Evolutionary conservation across 2,797 vertebrate species (phyloP).

Genomic region (Sciurus carolinensis): DNA sequence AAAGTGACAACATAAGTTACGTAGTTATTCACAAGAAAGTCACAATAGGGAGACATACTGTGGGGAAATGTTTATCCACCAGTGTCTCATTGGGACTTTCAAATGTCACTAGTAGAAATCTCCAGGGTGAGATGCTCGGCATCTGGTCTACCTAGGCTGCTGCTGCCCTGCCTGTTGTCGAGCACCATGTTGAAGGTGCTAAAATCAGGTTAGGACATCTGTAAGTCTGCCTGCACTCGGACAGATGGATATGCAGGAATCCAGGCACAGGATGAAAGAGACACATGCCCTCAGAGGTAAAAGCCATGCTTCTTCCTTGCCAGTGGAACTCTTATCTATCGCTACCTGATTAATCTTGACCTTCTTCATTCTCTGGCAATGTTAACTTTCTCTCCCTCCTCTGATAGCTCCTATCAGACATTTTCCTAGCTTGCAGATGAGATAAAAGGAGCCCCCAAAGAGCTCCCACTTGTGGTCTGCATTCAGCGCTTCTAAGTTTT

Average conservation of each 20-base stretch:
- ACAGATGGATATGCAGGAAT: background rate
- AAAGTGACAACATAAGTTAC: background rate
- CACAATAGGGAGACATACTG: background rate
- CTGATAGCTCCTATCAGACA: constrained; percentile 6
- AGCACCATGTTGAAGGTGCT: background rate
- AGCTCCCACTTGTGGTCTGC: background rate
- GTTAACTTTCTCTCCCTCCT: background rate
- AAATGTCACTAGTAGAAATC: background rate
- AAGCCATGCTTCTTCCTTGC: background rate
- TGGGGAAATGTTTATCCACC: background rate
- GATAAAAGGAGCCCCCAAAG: background rate
- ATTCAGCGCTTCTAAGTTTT: background rate
- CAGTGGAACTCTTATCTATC: background rate
- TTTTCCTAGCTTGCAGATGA: background rate
- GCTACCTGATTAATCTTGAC: constrained; percentile 35
- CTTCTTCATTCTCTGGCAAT: constrained; percentile 26
- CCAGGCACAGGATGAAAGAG: background rate
- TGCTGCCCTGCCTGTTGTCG: background rate
- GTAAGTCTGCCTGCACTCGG: background rate
- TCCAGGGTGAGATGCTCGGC: background rate
- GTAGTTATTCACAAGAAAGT: background rate
- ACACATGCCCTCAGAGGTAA: background rate
- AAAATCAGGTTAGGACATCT: background rate
- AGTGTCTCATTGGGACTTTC: background rate
- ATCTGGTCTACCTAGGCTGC: background rate